A percentile compares a stretch with the other conserved stretches of the same genome.
Conservation (phyloP, 2,888 invertebrate genomes). For the Drosophila nr. perissopoda region DNA sequence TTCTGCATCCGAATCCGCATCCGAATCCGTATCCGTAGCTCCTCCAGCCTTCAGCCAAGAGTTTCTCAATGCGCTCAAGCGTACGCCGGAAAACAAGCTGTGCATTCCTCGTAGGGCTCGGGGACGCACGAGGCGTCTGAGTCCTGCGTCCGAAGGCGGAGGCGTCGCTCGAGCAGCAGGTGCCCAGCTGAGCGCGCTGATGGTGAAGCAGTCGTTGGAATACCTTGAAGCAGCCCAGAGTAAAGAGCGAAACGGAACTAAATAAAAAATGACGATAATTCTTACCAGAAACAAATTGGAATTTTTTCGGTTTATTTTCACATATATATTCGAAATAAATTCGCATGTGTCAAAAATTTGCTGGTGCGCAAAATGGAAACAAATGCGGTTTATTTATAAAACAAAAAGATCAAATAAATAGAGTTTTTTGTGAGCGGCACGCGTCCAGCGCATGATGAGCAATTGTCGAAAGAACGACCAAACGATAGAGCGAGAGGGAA, state of each 20-base stretch:
- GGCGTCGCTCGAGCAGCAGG: not conserved
- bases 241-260: constrained; percentile 12
- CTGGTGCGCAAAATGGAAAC: constrained; percentile 28
- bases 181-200: not conserved
- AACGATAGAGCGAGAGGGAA: constrained; percentile 1
- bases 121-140: no score
- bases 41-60: not conserved
- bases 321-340: constrained; percentile 17
- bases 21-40: no score
- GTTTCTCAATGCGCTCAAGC: constrained; percentile 26
- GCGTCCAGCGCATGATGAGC: constrained; percentile 58
- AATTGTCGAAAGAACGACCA: constrained; percentile 16
- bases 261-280: constrained; percentile 4
- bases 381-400: constrained; percentile 57
- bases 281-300: constrained; percentile 9
- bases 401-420: constrained; percentile 30
- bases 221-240: constrained; percentile 8
- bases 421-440: constrained; percentile 54
- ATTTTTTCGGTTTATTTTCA: not conserved
- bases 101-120: not conserved
- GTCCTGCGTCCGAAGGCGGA: not conserved
- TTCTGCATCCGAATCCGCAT: no score
- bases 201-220: constrained; percentile 18
- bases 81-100: not conserved
- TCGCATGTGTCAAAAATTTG: constrained; percentile 2